phyloP scores from a whole-genome alignment of 2,113 vertebrate genomes.

The Phylloscopus trochiloides region DNA sequence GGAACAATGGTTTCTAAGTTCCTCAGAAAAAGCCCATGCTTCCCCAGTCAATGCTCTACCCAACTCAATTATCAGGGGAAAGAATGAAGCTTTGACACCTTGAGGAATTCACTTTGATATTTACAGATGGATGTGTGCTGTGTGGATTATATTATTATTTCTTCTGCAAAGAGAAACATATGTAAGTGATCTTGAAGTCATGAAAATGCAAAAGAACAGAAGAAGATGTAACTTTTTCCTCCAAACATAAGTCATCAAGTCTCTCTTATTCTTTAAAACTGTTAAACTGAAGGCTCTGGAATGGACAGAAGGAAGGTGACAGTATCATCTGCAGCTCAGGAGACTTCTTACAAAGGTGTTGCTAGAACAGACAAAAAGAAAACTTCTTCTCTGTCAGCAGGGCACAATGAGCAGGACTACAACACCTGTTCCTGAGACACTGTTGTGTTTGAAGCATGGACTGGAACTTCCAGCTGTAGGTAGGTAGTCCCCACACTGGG shows the following conservation, averaged over 20 bases:
- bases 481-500: not conserved
- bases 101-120: not conserved
- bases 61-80: not conserved
- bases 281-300: not conserved
- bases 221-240: not conserved
- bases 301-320: not conserved
- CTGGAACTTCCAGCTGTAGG: not conserved
- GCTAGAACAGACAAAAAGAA: not conserved
- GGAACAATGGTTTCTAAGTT: not conserved
- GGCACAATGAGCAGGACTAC: not conserved
- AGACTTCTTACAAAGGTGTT: not conserved
- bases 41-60: not conserved
- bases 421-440: not conserved
- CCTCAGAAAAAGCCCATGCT: not conserved
- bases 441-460: not conserved
- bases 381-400: not conserved
- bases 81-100: not conserved
- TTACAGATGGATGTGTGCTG: not conserved
- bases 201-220: not conserved
- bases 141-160: not conserved
- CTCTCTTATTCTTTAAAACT: not conserved
- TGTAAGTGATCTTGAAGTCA: not conserved
- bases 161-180: not conserved
- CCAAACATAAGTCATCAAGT: not conserved
- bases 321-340: not conserved